Base-by-base conservation (phyloP, 2,113 vertebrate species). In the Ictalurus punctatus region DNA sequence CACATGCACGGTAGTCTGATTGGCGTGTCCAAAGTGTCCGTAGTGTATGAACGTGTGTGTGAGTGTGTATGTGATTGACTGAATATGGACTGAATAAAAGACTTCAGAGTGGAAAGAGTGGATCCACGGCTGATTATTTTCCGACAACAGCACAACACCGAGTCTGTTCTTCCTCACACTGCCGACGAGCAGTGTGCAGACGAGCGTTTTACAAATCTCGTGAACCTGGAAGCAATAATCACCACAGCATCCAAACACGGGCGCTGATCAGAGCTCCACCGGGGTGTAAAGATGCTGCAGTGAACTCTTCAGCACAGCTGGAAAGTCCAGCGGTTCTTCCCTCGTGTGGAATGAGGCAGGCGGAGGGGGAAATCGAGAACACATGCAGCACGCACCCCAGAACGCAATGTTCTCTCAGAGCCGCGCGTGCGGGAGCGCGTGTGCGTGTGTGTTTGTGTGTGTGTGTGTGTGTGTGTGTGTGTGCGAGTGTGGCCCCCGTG, bases 341-440 rank as follows among this genome's bases (percentile, higher is more conserved):
- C 63, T 69, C 16, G 44, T 23, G 44, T 34, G 30, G 85, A 86
- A 86, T 86, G 85, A 86, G n/a, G 69, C n/a, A 34, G 83, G 78
- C 12, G 82, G 71, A 58, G 40, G 69, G 82, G 83, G 27, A 89
- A 93, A 95, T 93, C 92, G 90, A 91, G 88, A 94, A 93, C 94
- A 95, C 92, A 86, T 94, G 93, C 81, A 59, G 88, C 87, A 90
- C 88, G 82, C 58, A 79, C 90, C 85, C 90, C n/a, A 92, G 94
- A 92, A 95, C 94, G 94, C 85, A 93, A 94, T 95, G 94, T 95
- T 94, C 94, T 93, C 83, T 85, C 83, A 65, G 56, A 63, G 78
- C 78, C 48, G 27, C 52, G 48, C 48, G 9, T 17, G 78, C 78
- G 54, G 52, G 44, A 27, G 14, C n/a, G 78, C 13, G 78, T 13